Evolutionary conservation across 1,140 invertebrate genomes (phyloP), one percentile per base, ranked within the genome.

Genomic region (Cotesia glomerata): DNA sequence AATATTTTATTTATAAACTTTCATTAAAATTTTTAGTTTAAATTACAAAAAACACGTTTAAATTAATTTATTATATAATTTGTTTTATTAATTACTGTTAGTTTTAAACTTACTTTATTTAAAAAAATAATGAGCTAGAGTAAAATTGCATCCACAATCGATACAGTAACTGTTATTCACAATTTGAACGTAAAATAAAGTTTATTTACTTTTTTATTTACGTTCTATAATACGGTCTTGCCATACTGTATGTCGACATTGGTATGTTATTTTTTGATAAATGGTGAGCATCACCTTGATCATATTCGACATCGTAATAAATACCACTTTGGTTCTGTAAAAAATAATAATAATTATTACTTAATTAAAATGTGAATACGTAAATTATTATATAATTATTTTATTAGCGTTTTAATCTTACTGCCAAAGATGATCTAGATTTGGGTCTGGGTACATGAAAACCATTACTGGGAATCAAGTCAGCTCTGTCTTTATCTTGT

Each of bases 291-390:
- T 89, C 89, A 68, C 90, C 91, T 77, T 91, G 91, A 79, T 95
- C 93, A 77, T 95, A 95, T 73, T 95, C 94, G 16, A 95, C 93
- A 79, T 95, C 94, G 78, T 95, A 95, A 83, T 95, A 95, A 76
- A 95, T 95, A 61, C 93, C 93, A 77, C 92, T 95, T 88, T 95
- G 94, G 85, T 94, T 95, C 93, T 90, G 78, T 62, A 85, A 66
- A 72, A 16, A 58, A 16, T 18, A 16, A 61, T 69, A 14, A 56
- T 32, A 56, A 11, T 36, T 9, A 71, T 65, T 54, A 49, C 49
- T 52, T n/a, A 69, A 69, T 45, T 56, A 52, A 65, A 70, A 1
- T n/a, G 66, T 61, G 35, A 14, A 74, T 26, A 66, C 54, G 3
- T 14, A 39, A 63, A 13, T 39, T 34, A 63, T 36, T n/a, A 39